Evolutionary conservation across 2,888 invertebrate species (phyloP), one percentile per base, ranked within the genome.

Genomic region (Cryptops parisi): DNA sequence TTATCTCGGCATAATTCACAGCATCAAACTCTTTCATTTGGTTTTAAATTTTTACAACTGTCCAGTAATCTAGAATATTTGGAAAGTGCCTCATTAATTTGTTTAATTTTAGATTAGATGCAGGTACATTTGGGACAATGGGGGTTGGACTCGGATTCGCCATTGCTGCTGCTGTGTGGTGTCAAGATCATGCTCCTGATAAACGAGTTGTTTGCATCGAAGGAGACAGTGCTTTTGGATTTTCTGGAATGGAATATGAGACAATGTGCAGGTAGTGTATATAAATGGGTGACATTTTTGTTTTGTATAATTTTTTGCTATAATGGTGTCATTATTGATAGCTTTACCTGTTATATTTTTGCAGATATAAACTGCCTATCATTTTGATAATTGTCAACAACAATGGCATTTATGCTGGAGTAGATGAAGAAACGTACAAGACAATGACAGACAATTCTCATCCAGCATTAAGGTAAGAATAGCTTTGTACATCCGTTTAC

Each of bases 171-270:
- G 91, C 91, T 0, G 72, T 94, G 59, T 89, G 83, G 73, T 89
- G 88, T 64, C 80, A 83, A 56, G 84, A 90, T 66, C 72, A 82
- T 67, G 78, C 79, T 6, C 87, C 90, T 0, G 73, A 73, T 1
- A 90, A 90, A 65, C 76, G 81, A 58, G 91, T 97, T 0, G 73
- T 96, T 53, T 94, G 94, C 66, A 84, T 96, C 0, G 91, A 94
- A 72, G 96, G 96, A 0, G 97, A 97, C 68, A 91, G 91, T 41
- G 97, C 96, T 1, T 94, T 97, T 70, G 97, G 97, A 2, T 97
- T 97, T 73, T 91, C 93, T 24, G 96, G 89, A 64, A 93, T 96
- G 93, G 97, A 97, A 74, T 76, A 96, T 24, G 97, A 97, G 72
- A 97, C 96, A 0, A 87, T 94, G 79, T 81, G 84, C 65, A 74